Percentiles rank a stretch among this genome's conserved stretches.
These are phyloP conservation scores for Ahaetulla prasina DNA, from an alignment of 2,113 vertebrate species.

Conservation along the genomic window DNA sequence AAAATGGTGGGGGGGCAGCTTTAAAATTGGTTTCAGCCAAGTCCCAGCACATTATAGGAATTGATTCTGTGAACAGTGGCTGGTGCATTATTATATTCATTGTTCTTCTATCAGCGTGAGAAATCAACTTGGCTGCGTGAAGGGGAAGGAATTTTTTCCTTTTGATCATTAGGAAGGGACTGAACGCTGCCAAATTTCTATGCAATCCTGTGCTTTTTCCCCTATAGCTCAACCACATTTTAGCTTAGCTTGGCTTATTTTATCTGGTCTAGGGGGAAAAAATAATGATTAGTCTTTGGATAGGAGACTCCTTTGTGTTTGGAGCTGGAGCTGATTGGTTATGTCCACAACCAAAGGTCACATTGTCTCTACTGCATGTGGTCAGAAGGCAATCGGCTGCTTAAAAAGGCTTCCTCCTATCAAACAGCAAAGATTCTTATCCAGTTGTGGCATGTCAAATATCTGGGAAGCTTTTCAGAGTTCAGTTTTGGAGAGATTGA, in stretches of 20 bases:
- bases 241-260: not conserved
- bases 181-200: not conserved
- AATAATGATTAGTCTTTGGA: not conserved
- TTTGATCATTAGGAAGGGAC: slow-evolving; percentile 12
- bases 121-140: slow-evolving; percentile 11
- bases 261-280: not conserved
- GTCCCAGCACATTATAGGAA: not conserved
- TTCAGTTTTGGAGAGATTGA: not conserved
- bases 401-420: not conserved
- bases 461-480: not conserved
- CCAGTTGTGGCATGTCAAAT: not conserved
- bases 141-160: slow-evolving; percentile 19
- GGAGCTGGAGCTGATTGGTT: not conserved
- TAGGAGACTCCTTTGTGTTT: not conserved
- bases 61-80: not conserved
- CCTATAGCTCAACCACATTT: slow-evolving; percentile 13
- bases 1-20: not conserved
- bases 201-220: not conserved
- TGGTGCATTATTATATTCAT: not conserved
- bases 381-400: not conserved
- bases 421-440: not conserved
- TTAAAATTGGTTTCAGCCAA: not conserved
- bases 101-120: not conserved
- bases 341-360: not conserved
- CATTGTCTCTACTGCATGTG: not conserved